Evolutionary conservation across 64 coral and sea anemone genomes (phyloP).

Genomic region (Orbicella faveolata): DNA sequence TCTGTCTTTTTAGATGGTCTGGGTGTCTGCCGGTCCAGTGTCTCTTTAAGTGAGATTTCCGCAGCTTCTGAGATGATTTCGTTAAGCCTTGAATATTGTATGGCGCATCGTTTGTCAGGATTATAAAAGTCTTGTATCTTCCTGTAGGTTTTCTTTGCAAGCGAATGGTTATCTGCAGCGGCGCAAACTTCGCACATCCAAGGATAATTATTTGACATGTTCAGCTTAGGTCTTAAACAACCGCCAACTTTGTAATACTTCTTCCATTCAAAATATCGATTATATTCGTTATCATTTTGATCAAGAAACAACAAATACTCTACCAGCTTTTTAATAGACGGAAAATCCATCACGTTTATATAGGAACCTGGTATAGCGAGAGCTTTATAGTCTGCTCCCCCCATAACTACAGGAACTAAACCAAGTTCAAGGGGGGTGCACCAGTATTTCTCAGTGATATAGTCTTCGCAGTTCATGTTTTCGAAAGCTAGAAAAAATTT

Average conservation of each 20-base stretch:
- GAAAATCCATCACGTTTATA: slow-evolving; percentile 64
- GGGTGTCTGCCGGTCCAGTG: too few relatives aligned
- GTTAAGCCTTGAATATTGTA: not conserved
- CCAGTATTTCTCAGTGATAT: slow-evolving; percentile 81
- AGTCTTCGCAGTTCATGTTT: slow-evolving; percentile 58
- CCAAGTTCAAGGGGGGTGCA: slow-evolving; percentile 34
- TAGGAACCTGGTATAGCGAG: slow-evolving; percentile 69
- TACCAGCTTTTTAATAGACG: slow-evolving; percentile 22
- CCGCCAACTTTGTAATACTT: slow-evolving; percentile 34
- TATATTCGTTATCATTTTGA: slow-evolving; percentile 52
- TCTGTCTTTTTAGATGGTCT: too few relatives aligned
- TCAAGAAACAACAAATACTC: slow-evolving; percentile 60
- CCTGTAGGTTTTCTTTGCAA: not conserved
- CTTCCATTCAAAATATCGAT: slow-evolving; percentile 66
- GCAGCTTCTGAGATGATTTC: too few relatives aligned
- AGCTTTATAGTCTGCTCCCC: slow-evolving; percentile 51
- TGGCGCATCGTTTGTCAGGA: not conserved
- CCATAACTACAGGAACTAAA: slow-evolving; percentile 59
- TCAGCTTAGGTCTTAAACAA: not conserved
- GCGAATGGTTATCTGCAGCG: not conserved
- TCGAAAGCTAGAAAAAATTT: slow-evolving; percentile 73
- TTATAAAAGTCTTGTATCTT: not conserved
- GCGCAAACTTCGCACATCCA: slow-evolving; percentile 8
- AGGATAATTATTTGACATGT: not conserved
- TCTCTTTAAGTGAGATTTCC: too few relatives aligned